These are phyloP conservation scores for Lamellibrachia luymesi DNA, from an alignment of 1,140 invertebrate species.

Conservation along the genomic window DNA sequence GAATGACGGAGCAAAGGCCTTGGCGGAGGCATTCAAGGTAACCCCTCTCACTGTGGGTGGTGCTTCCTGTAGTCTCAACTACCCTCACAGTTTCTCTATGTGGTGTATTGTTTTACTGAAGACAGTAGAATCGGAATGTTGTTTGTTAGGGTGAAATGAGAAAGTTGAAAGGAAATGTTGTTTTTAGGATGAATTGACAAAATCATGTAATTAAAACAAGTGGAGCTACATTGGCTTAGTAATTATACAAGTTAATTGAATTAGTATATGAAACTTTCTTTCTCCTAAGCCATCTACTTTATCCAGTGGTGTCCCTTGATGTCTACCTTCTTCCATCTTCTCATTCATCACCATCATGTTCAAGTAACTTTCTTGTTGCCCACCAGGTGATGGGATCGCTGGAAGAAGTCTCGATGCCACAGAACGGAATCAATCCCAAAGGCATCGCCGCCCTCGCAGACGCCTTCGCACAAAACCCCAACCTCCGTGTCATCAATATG, in stretches of 20 bases:
- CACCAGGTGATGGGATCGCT: slow-evolving; percentile 72
- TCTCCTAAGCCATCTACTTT: not conserved
- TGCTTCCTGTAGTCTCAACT: not conserved
- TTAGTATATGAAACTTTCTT: not conserved
- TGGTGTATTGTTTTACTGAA: no score
- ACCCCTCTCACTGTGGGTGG: not conserved
- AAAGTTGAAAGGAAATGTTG: not conserved
- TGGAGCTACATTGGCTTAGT: not conserved
- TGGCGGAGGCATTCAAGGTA: slow-evolving; percentile 80
- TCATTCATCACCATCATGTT: not conserved
- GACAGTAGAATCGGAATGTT: no score
- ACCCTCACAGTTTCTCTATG: not conserved
- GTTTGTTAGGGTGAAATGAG: not conserved
- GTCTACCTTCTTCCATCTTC: not conserved
- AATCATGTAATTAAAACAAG: not conserved
- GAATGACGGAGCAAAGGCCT: slow-evolving; percentile 83
- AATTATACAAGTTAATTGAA: not conserved
- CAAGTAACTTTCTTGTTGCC: not conserved
- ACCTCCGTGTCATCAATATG: slow-evolving; percentile 80
- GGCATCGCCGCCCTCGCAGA: slow-evolving; percentile 80
- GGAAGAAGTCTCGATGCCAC: slow-evolving; percentile 89
- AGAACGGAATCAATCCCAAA: slow-evolving; percentile 90
- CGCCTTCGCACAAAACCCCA: slow-evolving; percentile 73
- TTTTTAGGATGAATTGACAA: not conserved
- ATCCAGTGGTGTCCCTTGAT: not conserved